Conservation (phyloP, 30 jellyfish, hydroid and myxozoan genomes). For the Turritopsis rubra region DNA sequence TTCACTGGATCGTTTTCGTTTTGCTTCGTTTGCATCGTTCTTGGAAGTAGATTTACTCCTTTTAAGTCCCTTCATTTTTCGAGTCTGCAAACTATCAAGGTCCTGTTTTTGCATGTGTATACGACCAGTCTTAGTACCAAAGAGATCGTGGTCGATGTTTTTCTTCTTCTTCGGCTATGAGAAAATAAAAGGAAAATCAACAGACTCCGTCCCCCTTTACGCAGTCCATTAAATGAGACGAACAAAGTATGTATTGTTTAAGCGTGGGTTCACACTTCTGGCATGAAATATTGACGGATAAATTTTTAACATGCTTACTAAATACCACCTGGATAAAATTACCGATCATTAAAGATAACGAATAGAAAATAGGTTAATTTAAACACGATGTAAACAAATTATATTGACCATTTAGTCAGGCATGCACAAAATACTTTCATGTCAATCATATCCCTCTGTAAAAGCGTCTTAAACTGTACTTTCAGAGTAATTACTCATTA, state of each 20-base stretch:
- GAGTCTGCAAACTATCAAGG: slow-evolving; percentile 53
- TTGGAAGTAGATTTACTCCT: slow-evolving; percentile 11
- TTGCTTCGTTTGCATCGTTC: background rate
- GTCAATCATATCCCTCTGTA: background rate
- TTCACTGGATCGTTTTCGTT: background rate
- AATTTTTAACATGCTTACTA: background rate
- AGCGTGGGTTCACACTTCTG: background rate
- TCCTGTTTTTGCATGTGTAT: slow-evolving; percentile 89
- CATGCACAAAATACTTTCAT: background rate
- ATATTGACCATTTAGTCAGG: background rate
- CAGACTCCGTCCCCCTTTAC: background rate
- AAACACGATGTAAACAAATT: background rate
- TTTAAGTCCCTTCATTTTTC: slow-evolving; percentile 70
- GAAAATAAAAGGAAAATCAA: background rate
- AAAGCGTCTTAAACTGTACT: background rate
- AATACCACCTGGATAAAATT: background rate
- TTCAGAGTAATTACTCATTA: background rate
- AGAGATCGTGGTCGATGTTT: slow-evolving; percentile 65
- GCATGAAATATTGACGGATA: background rate
- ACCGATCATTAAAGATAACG: background rate
- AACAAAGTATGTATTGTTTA: background rate
- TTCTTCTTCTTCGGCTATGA: slow-evolving; percentile 55
- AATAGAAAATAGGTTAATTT: background rate
- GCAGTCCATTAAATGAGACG: background rate
- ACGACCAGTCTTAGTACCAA: slow-evolving; percentile 88